Percentiles rank a stretch among this genome's conserved stretches.
These are phyloP conservation scores for Hemibagrus wyckioides DNA, from an alignment of 2,113 vertebrate genomes.

Conservation along the genomic window DNA sequence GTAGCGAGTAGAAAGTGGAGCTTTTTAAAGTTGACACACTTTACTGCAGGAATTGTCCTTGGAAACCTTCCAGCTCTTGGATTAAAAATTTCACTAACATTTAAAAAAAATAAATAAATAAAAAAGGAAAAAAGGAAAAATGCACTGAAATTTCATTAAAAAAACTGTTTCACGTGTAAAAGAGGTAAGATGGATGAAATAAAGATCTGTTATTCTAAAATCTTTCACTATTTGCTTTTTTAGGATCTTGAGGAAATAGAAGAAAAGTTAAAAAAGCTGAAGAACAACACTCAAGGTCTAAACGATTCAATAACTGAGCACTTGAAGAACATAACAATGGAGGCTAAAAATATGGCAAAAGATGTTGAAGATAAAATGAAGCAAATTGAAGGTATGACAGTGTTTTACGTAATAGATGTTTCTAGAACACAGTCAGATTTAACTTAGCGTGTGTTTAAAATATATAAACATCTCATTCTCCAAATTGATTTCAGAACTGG, in stretches of 20 bases:
- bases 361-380: constrained; percentile 75
- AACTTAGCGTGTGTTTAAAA: not conserved
- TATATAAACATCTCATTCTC: constrained; percentile 39
- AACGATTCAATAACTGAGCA: constrained; percentile 64
- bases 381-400: constrained; percentile 74
- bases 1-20: not conserved
- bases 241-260: constrained; percentile 74
- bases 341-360: constrained; percentile 70
- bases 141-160: not conserved
- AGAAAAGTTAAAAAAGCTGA: constrained; percentile 70
- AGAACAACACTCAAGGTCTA: constrained; percentile 50
- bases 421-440: not conserved
- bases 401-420: not conserved
- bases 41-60: not conserved
- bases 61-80: not conserved
- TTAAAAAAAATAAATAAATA: too few relatives aligned
- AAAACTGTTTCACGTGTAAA: not conserved
- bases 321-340: constrained; percentile 71
- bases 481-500: constrained; percentile 76
- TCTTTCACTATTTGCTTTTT: constrained; percentile 44
- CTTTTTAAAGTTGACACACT: not conserved
- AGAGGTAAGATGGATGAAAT: not conserved
- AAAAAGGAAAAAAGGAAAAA: too few relatives aligned
- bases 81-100: too few relatives aligned
- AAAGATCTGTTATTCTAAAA: not conserved